These are phyloP conservation scores for Alethe castanea DNA, from an alignment of 2,113 vertebrate genomes.

Conservation along the genomic window DNA sequence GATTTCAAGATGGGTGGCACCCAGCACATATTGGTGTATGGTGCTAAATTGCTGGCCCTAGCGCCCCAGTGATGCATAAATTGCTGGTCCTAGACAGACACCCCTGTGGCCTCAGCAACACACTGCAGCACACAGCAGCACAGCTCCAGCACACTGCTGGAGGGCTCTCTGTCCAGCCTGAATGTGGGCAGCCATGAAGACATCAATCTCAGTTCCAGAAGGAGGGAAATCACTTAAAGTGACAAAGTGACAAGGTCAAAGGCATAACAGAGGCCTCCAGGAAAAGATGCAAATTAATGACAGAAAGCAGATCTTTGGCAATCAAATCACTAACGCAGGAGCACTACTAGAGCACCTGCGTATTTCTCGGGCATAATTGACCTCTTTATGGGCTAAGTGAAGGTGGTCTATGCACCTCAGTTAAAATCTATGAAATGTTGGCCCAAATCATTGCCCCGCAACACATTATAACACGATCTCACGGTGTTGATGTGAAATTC, in stretches of 20 bases:
- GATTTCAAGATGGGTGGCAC: background rate
- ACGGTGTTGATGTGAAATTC: background rate
- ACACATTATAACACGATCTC: background rate
- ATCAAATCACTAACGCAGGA: background rate
- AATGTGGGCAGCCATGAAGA: background rate
- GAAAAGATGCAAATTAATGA: background rate
- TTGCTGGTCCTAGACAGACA: background rate
- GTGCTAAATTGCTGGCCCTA: background rate
- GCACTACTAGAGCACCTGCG: too few species aligned
- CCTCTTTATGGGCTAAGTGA: background rate
- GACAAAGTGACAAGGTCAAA: background rate
- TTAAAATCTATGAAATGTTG: background rate
- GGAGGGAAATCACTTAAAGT: background rate
- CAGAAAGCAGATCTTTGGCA: background rate
- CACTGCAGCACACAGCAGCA: background rate
- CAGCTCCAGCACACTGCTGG: background rate
- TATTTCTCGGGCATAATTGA: background rate
- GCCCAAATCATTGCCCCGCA: background rate
- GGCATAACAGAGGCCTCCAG: background rate
- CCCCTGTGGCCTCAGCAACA: background rate
- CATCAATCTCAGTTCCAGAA: background rate
- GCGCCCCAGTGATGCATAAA: background rate
- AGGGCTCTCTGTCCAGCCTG: background rate
- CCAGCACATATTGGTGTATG: background rate
- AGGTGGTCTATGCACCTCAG: background rate